phyloP scores from a whole-genome alignment of 1,140 invertebrate genomes.

The Battus philenor region DNA sequence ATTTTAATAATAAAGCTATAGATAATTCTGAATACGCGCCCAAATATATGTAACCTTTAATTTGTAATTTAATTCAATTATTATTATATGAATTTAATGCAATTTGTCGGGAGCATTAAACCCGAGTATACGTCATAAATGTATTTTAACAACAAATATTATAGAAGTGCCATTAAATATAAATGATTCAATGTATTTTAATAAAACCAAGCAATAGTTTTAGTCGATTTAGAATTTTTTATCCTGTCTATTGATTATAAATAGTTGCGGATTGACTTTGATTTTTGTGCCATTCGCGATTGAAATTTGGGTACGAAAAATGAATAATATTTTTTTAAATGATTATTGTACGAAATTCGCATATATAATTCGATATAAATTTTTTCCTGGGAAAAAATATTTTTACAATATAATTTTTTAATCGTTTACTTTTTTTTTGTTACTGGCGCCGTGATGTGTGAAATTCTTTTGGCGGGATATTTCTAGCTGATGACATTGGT shows the following conservation, averaged over 20 bases:
- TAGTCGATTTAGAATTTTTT: conserved; percentile 39
- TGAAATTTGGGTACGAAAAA: conserved; percentile 18
- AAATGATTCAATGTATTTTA: conserved; percentile 63
- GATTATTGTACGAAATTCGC: conserved; percentile 1
- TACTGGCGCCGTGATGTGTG: too few relatives aligned
- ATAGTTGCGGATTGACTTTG: conserved; percentile 4
- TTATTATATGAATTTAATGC: too few relatives aligned
- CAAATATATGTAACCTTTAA: too few relatives aligned
- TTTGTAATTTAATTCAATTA: too few relatives aligned
- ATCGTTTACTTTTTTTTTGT: neutral
- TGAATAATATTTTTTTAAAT: conserved; percentile 10
- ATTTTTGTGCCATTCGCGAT: conserved; percentile 25
- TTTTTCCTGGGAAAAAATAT: too few relatives aligned
- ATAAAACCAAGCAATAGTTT: conserved; percentile 54
- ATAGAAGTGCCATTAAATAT: conserved; percentile 68
- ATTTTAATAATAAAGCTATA: too few relatives aligned
- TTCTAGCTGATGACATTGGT: too few relatives aligned
- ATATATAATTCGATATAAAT: conserved; percentile 2
- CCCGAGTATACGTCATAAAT: conserved; percentile 11
- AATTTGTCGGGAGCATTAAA: conserved; percentile 15
- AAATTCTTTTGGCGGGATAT: too few relatives aligned
- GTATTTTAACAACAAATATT: conserved; percentile 35
- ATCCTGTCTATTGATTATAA: conserved; percentile 20
- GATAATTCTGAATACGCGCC: too few relatives aligned
- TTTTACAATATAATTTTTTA: neutral